Base-by-base conservation (phyloP, 2,113 vertebrate species). In the Corythornis vintsioides region DNA sequence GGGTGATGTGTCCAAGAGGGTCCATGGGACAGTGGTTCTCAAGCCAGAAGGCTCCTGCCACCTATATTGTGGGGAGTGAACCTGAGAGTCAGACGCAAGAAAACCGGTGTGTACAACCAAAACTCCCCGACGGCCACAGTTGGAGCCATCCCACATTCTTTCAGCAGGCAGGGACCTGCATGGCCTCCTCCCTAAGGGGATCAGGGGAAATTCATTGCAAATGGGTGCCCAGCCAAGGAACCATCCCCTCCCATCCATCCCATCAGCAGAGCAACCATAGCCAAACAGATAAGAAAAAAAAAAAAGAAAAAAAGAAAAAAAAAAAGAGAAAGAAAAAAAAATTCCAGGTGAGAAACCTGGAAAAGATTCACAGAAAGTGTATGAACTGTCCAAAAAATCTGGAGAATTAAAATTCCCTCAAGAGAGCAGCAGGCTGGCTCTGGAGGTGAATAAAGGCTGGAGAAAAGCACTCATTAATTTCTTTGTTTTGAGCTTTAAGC, bases 91-190 rank as follows among this genome's bases (percentile, higher is more conserved):
- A 92, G 67, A 72, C 1, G 5, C 33, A 31, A 66, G 42, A 76
- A 94, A 89, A 47, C 24, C 47, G 35, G n/a, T 0, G 7, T 45
- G 47, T 57, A 45, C 73, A 55, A 90, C 52, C 69, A 77, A 48
- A 90, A 88, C 66, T 81, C 74, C 57, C 72, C 1, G 11, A 56
- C 3, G 2, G 74, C 81, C 6, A 0, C 57, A 47, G 42, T 12
- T 92, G 71, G 67, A 95, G 79, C 56, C 79, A 77, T 89, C 79
- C 82, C 79, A 85, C 91, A 94, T 96, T 95, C 94, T 91, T 95
- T 66, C 87, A 94, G 85, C 94, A 96, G 90, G 95, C 75, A 95
- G 64, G 29, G 78, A 92, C 92, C 0, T 89, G 94, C 67, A 85
- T 2, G 3, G 75, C 67, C 88, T 93, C 56, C 52, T 94, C 71